Conservation (phyloP, 2,888 invertebrate genomes). For the Frankliniella intonsa region DNA sequence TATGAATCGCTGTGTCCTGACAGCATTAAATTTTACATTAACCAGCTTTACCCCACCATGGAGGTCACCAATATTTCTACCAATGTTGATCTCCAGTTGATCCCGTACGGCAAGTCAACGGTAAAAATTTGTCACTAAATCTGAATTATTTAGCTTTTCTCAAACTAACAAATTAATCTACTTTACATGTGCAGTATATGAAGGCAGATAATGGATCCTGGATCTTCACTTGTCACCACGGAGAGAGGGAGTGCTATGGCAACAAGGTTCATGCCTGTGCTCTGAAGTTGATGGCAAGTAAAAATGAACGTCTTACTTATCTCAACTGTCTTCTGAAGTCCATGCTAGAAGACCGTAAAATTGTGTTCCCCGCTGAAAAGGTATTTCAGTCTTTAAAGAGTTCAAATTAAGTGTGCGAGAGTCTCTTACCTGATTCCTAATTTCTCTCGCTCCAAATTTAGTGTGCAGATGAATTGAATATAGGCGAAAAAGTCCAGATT, state of each 20-base stretch:
- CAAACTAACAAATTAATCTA: constrained; percentile 15
- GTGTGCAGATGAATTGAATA: constrained; percentile 44
- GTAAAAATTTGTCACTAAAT: constrained; percentile 43
- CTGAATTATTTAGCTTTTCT: not conserved
- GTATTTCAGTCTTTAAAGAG: not conserved
- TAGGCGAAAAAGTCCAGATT: constrained; percentile 38
- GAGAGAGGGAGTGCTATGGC: constrained; percentile 42
- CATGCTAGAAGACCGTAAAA: not conserved
- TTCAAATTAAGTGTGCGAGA: constrained; percentile 33
- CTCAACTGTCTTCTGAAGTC: constrained; percentile 40
- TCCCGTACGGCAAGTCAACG: constrained; percentile 53
- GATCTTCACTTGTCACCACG: constrained; percentile 45
- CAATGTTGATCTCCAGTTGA: constrained; percentile 46
- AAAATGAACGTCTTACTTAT: constrained; percentile 38
- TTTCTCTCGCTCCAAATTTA: constrained; percentile 39
- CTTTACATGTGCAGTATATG: constrained; percentile 33
- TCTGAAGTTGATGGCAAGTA: constrained; percentile 37
- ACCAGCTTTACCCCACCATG: constrained; percentile 49
- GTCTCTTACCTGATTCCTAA: not conserved
- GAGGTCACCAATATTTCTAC: constrained; percentile 41
- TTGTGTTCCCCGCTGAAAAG: not conserved
- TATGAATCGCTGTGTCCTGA: constrained; percentile 56
- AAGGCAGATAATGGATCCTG: constrained; percentile 40
- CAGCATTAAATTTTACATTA: constrained; percentile 49
- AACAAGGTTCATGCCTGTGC: constrained; percentile 44